Base-by-base conservation (phyloP, 2,113 vertebrate species). In the Felis chaus region DNA sequence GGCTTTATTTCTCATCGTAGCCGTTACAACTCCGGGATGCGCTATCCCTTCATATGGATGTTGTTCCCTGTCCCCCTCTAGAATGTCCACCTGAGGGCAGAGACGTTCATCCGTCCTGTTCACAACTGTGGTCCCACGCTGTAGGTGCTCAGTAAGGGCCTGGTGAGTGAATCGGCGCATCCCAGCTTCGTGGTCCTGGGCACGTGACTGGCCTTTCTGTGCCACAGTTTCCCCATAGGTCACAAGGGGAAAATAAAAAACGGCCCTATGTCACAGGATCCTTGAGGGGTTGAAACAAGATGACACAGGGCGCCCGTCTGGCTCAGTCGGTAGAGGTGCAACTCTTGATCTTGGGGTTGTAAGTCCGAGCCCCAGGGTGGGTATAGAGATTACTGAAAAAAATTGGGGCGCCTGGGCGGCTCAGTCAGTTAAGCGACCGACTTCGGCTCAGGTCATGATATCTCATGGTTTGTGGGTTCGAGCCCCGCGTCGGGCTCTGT, bases 81-180 rank as follows among this genome's bases (percentile, higher is more conserved):
- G 78, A 48, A 48, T 0, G 0, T 45, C 63, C 0, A 0, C 79
- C 63, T 3, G 0, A 41, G 11, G 48, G 33, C 15, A 23, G n/a
- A 23, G 78, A 12, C 27, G 0, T 33, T 10, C 39, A 4, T 41
- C 88, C 4, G 1, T n/a, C 80, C 25, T 23, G 2, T 50, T 71
- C 36, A 33, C 8, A 0, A n/a, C 83, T 50, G 2, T 57, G 23
- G 21, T 71, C n/a, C 23, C 71, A 63, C 57, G n/a, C 4, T 29
- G 3, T 5, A 57, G 82, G 78, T 0, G 1, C 83, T 76, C 39
- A 3, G 6, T n/a, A 8, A 68, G 18, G 48, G 79, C 39, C 81
- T 7, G 1, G 21, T n/a, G 78, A 83, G n/a, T 12, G 29, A 39
- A 4, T 57, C 39, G 10, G n/a, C 5, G 7, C 1, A 1, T 79